A percentile compares a stretch with the other conserved stretches of the same genome.
phyloP scores from a whole-genome alignment of 1,140 invertebrate genomes.

The Hesperophylax magnus region DNA sequence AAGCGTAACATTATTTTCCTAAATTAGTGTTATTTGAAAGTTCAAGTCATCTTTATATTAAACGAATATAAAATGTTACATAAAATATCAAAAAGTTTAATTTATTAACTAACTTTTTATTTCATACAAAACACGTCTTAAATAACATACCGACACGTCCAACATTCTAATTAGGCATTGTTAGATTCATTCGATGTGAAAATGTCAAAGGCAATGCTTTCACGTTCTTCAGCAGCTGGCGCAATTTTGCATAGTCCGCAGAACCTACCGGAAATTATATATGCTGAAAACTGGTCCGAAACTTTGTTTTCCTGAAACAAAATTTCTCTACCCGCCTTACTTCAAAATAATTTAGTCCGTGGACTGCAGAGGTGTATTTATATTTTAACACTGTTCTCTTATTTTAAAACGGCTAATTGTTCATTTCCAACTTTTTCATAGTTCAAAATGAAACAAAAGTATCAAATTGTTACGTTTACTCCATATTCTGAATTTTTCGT shows the following conservation, averaged over 20 bases:
- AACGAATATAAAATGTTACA: too few species aligned
- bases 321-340: not conserved
- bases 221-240: not conserved
- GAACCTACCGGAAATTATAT: not conserved
- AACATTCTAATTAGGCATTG: not conserved
- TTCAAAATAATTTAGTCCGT: not conserved
- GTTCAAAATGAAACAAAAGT: too few species aligned
- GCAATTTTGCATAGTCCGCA: constrained; percentile 26
- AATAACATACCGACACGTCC: not conserved
- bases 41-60: too few species aligned
- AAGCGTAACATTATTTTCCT: too few species aligned
- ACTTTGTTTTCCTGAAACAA: not conserved
- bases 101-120: too few species aligned
- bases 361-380: not conserved
- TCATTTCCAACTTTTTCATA: too few species aligned
- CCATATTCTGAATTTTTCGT: too few species aligned
- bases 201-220: constrained; percentile 1
- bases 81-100: too few species aligned
- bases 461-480: too few species aligned
- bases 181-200: not conserved
- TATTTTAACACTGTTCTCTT: not conserved
- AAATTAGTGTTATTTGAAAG: too few species aligned
- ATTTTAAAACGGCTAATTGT: not conserved
- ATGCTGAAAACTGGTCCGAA: not conserved
- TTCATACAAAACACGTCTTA: not conserved